Percentiles rank a stretch among this genome's conserved stretches.
Conservation (phyloP, 1,140 invertebrate genomes). For the Lasaia peninsularis region DNA sequence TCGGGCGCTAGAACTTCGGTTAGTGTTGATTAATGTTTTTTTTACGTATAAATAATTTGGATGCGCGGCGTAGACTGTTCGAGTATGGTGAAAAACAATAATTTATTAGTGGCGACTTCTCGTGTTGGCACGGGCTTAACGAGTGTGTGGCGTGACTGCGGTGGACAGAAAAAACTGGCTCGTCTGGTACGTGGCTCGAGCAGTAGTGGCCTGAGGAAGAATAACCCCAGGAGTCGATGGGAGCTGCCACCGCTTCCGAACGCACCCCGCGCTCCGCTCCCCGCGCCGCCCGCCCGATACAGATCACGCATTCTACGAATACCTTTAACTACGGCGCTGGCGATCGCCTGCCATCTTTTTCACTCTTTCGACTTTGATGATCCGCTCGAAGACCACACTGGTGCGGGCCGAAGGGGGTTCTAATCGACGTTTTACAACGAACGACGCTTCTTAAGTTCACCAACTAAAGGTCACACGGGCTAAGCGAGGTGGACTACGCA, state of each 20-base stretch:
- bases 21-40: conserved; percentile 73
- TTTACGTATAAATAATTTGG: conserved; percentile 74
- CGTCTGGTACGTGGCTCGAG: conserved; percentile 69
- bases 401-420: conserved; percentile 53
- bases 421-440: conserved; percentile 68
- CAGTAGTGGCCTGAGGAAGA: conserved; percentile 77
- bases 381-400: conserved; percentile 42
- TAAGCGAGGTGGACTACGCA: conserved; percentile 66
- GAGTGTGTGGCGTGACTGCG: conserved; percentile 67
- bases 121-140: conserved; percentile 72
- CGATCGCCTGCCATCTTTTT: conserved; percentile 63
- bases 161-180: conserved; percentile 71
- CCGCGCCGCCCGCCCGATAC: conserved; percentile 58
- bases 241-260: conserved; percentile 77
- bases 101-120: conserved; percentile 76
- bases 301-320: conserved; percentile 77
- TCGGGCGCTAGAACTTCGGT: conserved; percentile 58
- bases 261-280: conserved; percentile 61
- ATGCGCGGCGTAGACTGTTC: conserved; percentile 67
- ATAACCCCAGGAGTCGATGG: conserved; percentile 78
- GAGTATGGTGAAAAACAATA: conserved; percentile 72
- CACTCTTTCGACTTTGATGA: conserved; percentile 52
- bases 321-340: conserved; percentile 61
- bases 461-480: conserved; percentile 70
- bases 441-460: conserved; percentile 75